These are phyloP conservation scores for Monopterus albus DNA, from an alignment of 2,113 vertebrate genomes.

Conservation along the genomic window DNA sequence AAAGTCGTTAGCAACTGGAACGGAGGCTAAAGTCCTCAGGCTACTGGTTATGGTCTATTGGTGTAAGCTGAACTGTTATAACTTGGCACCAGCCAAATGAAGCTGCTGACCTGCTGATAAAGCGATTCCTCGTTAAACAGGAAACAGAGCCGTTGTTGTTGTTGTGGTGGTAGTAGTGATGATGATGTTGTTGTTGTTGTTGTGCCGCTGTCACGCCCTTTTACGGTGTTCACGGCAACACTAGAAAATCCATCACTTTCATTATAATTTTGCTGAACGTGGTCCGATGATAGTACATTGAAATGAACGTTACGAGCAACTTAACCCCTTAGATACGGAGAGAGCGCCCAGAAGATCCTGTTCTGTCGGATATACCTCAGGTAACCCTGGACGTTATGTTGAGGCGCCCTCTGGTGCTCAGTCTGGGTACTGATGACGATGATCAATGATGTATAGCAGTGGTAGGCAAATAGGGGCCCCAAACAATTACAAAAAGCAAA, in stretches of 20 bases:
- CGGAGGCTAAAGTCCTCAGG: background rate
- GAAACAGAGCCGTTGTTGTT: conserved; percentile 70
- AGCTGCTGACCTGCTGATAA: conserved; percentile 57
- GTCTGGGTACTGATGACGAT: background rate
- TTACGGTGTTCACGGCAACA: background rate
- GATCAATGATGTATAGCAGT: too few species aligned
- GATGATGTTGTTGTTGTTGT: conserved; percentile 34
- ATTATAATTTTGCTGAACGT: background rate
- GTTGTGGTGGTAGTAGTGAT: too few species aligned
- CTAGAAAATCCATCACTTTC: background rate
- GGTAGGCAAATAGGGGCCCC: too few species aligned
- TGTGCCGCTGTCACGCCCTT: conserved; percentile 26
- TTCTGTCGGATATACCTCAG: background rate
- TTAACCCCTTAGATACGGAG: background rate
- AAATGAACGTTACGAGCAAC: background rate
- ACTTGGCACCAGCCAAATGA: background rate
- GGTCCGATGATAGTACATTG: background rate
- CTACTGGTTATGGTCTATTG: background rate
- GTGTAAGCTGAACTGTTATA: background rate
- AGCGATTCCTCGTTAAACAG: conserved; percentile 69
- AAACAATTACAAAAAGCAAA: too few species aligned
- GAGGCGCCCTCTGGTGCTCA: conserved; percentile 47
- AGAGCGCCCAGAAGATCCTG: background rate
- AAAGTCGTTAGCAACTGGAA: conserved; percentile 39
- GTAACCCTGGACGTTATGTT: conserved; percentile 15